A percentile compares a stretch with the other conserved stretches of the same genome.
These are phyloP conservation scores for Pseudomugil tenellus DNA, from an alignment of 2,797 vertebrate genomes.

Conservation along the genomic window DNA sequence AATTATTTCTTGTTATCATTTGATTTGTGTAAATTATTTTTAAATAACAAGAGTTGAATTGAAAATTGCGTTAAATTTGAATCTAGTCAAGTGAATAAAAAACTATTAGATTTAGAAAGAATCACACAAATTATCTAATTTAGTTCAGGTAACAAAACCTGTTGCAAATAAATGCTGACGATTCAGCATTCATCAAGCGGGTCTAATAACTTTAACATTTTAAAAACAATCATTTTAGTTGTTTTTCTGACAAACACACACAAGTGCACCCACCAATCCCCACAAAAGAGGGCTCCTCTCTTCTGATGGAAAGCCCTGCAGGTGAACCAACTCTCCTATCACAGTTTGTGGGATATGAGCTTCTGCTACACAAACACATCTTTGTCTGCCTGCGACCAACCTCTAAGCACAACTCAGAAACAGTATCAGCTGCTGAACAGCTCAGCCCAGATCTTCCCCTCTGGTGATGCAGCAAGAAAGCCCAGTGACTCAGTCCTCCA, in stretches of 20 bases:
- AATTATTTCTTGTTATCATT: too few relatives aligned
- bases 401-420: constrained; percentile 64
- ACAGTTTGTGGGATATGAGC: constrained; percentile 46
- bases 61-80: not conserved
- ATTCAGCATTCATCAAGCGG: not conserved
- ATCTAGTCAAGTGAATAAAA: not conserved
- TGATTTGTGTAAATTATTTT: not conserved
- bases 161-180: not conserved
- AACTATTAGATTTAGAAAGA: not conserved
- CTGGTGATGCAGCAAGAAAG: constrained; percentile 21
- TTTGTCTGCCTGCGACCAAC: constrained; percentile 67
- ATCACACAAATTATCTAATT: not conserved
- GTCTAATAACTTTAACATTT: not conserved
- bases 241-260: not conserved
- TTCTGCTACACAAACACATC: constrained; percentile 70
- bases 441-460: constrained; percentile 31
- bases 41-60: not conserved
- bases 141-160: not conserved
- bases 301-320: constrained; percentile 66
- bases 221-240: not conserved
- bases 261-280: not conserved
- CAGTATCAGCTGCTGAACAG: constrained; percentile 74
- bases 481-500: constrained; percentile 14
- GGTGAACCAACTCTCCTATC: constrained; percentile 68
- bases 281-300: not conserved